phyloP scores from a whole-genome alignment of 1,140 invertebrate species.

The Papilio polyxenes region DNA sequence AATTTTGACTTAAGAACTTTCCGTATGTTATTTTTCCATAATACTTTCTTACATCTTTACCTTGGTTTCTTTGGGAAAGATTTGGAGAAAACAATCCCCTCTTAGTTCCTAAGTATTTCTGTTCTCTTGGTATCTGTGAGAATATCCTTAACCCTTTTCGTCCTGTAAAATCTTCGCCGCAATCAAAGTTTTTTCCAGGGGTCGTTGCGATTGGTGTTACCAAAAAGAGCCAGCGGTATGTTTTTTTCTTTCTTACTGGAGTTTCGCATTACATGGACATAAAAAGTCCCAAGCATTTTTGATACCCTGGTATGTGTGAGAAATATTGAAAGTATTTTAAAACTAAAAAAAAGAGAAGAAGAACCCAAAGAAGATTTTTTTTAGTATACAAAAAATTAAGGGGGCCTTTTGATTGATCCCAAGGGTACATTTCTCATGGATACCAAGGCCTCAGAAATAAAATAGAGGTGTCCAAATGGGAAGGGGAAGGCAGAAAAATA shows the following conservation, averaged over 20 bases:
- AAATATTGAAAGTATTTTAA: background rate
- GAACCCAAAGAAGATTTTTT: background rate
- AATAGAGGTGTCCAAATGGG: background rate
- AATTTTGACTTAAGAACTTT: background rate
- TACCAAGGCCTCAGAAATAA: conserved; percentile 42
- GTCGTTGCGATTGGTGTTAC: background rate
- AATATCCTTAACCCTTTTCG: conserved; percentile 41
- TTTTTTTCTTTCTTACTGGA: background rate
- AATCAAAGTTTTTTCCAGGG: background rate
- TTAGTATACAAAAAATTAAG: background rate
- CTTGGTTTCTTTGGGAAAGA: background rate
- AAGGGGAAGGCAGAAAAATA: background rate
- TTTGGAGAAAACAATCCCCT: background rate
- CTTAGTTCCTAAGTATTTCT: background rate
- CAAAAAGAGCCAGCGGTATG: background rate
- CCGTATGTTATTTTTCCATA: background rate
- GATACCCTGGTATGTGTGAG: background rate
- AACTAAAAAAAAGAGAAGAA: background rate
- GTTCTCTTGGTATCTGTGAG: conserved; percentile 24
- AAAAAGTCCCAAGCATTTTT: background rate
- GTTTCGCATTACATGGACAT: background rate
- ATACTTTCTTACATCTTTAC: too few species aligned
- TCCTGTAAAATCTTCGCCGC: conserved; percentile 16
- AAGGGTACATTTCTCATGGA: conserved; percentile 35
- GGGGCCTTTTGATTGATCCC: background rate